These are phyloP conservation scores for Porites lutea DNA, from an alignment of 64 coral and sea anemone species.

Conservation along the genomic window DNA sequence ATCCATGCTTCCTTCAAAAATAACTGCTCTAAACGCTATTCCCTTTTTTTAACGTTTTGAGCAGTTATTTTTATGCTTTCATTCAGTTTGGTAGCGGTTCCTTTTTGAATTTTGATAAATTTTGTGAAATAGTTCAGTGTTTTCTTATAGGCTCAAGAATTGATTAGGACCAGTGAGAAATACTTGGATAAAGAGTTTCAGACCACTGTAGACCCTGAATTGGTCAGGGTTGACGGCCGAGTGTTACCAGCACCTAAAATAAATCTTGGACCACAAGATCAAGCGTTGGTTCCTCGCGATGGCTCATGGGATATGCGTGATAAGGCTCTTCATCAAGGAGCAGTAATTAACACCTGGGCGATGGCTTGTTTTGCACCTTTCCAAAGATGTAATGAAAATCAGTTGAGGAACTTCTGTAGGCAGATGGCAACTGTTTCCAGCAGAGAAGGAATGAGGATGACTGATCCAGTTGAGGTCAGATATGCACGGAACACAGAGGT, in stretches of 20 bases:
- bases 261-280: conserved; percentile 50
- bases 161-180: conserved; percentile 17
- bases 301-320: conserved; percentile 92
- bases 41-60: too few relatives aligned
- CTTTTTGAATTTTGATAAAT: too few relatives aligned
- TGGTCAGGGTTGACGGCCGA: conserved; percentile 73
- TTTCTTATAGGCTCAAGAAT: conserved; percentile 66
- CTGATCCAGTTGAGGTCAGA: not conserved
- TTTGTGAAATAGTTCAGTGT: too few relatives aligned
- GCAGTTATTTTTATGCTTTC: too few relatives aligned
- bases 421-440: not conserved
- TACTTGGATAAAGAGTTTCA: conserved; percentile 73
- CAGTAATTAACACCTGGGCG: conserved; percentile 60
- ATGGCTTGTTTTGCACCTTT: conserved; percentile 52
- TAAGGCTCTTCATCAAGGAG: conserved; percentile 55
- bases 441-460: conserved; percentile 60
- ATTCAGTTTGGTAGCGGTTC: too few relatives aligned
- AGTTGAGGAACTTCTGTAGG: conserved; percentile 27
- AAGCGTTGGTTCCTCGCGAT: conserved; percentile 49
- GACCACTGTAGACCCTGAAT: conserved; percentile 64
- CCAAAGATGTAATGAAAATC: conserved; percentile 29
- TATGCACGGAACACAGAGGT: conserved; percentile 24
- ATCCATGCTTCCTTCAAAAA: too few relatives aligned
- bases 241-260: conserved; percentile 74
- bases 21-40: too few relatives aligned